Base-by-base conservation (phyloP, 37 sponge, comb jelly and placozoan species). In the Chondrosia reniformis region DNA sequence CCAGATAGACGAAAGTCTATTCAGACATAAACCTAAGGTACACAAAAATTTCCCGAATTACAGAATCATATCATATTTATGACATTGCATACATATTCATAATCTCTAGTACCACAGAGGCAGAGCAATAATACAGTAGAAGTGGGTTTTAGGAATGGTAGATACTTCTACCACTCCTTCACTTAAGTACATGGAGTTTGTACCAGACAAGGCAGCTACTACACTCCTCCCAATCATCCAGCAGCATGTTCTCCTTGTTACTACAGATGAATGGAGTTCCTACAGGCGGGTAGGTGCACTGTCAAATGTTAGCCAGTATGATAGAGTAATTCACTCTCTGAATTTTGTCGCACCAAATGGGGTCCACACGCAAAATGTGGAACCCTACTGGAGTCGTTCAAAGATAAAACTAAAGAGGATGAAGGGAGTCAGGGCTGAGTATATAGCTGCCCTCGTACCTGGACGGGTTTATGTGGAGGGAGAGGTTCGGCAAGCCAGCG, bases 91-190 rank as follows among this genome's bases (percentile, higher is more conserved):
- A 9, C 12, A 5, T 59, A 33, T 65, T 67, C 65, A 7, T 9
- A 30, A 1, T 65, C 4, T 1, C 43, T 49, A 89, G 85, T 33
- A 84, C 66, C 74, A 81, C 78, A 45, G 82, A 61, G 90, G 85
- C n/a, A 33, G 90, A 31, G 38, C 75, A 0, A 63, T 85, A 57
- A 67, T 17, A 1, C 22, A 45, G 2, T 77, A 83, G 41, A 25
- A 71, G 25, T 92, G 85, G 92, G 92, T 88, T 44, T 92, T 92
- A 63, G 86, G 89, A 0, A 71, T 88, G 76, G 82, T 84, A 1
- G 86, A 88, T 42, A 67, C 67, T 22, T 63, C 67, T 2, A 44
- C 30, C 1, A 27, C 25, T 1, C 86, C 86, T n/a, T 79, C 83
- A 1, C 34, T 76, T 8, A 85, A 85, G 1, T 91, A 84, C 73